These are phyloP conservation scores for Helicoverpa assulta DNA, from an alignment of 2,888 invertebrate genomes.

Conservation along the genomic window DNA sequence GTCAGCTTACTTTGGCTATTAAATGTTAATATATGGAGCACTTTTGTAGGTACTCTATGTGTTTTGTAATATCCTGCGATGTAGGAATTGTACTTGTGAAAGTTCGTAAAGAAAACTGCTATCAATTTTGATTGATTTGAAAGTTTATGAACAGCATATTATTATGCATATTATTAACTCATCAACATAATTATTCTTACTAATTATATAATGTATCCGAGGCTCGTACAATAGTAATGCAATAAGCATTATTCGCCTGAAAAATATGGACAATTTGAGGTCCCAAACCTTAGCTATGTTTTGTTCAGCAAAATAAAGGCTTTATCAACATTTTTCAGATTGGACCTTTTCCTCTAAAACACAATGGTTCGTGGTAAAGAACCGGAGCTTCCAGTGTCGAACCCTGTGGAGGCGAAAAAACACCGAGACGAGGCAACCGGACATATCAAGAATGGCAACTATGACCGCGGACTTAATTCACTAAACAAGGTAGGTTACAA, in stretches of 20 bases:
- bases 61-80: not conserved
- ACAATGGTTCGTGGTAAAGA: conserved; percentile 84
- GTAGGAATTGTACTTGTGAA: too few relatives aligned
- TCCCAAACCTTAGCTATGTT: too few relatives aligned
- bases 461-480: conserved; percentile 92
- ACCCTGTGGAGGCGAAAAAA: conserved; percentile 91
- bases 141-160: too few relatives aligned
- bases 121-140: too few relatives aligned
- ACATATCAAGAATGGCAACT: conserved; percentile 94
- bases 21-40: not conserved
- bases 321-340: conserved; percentile 7
- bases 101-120: too few relatives aligned
- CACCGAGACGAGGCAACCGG: conserved; percentile 94
- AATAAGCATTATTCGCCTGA: too few relatives aligned
- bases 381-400: conserved; percentile 80
- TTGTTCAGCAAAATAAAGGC: too few relatives aligned
- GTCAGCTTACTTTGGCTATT: conserved; percentile 40
- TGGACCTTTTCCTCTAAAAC: not conserved
- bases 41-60: not conserved
- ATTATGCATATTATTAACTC: too few relatives aligned
- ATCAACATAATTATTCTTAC: too few relatives aligned
- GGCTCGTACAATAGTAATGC: too few relatives aligned
- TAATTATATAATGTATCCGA: too few relatives aligned
- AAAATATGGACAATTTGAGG: too few relatives aligned
- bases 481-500: conserved; percentile 91